Percentiles rank a stretch among this genome's conserved stretches.
These are phyloP conservation scores for Sphenopsis melanotis DNA, from an alignment of 2,797 vertebrate genomes.

Conservation along the genomic window DNA sequence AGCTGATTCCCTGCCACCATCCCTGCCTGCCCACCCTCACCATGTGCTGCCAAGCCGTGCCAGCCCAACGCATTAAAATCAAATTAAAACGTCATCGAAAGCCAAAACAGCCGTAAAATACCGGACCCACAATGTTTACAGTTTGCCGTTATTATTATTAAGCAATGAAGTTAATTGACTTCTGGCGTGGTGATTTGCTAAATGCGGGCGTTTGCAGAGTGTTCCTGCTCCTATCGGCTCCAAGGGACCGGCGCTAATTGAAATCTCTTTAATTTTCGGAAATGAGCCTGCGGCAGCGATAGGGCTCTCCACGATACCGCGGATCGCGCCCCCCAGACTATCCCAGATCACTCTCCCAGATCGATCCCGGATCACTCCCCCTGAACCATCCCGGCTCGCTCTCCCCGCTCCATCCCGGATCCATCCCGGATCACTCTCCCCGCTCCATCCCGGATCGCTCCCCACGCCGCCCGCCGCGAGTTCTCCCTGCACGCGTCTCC, in stretches of 20 bases:
- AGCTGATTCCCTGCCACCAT: rapidly evolving
- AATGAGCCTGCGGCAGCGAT: background rate
- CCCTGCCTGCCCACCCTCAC: background rate
- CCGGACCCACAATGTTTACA: background rate
- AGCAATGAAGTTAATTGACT: background rate
- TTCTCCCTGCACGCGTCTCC: background rate
- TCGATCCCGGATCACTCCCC: too few relatives aligned
- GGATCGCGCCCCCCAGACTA: too few relatives aligned
- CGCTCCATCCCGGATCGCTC: background rate
- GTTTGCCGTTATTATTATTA: background rate
- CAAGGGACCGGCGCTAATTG: background rate
- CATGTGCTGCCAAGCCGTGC: background rate
- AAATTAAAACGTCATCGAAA: background rate
- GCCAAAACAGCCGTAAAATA: background rate
- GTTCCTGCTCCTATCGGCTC: background rate
- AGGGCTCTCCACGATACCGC: background rate
- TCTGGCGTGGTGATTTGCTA: background rate
- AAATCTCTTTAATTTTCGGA: background rate
- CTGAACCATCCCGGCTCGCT: background rate
- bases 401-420: background rate
- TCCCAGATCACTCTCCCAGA: rapidly evolving
- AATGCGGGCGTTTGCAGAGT: background rate
- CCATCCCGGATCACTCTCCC: too few relatives aligned
- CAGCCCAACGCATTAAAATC: background rate
- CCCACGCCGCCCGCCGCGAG: background rate